A percentile compares a stretch with the other conserved stretches of the same genome.
Evolutionary conservation across 1,140 invertebrate genomes (phyloP).

Genomic region (Zaprionus vittiger): DNA sequence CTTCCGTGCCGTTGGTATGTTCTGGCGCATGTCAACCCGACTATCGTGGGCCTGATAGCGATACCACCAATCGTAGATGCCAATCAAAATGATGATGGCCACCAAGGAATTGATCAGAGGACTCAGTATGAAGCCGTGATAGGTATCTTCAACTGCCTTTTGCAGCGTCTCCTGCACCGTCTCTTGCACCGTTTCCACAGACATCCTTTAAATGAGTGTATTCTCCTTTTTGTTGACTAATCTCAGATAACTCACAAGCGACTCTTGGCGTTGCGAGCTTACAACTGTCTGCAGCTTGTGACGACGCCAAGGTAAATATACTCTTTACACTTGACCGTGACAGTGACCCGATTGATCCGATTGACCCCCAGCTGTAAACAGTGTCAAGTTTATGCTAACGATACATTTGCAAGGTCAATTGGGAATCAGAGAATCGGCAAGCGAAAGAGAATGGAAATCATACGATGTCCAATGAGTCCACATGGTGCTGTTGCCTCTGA

Average conservation of each 20-base stretch:
- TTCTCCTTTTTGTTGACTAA: neutral
- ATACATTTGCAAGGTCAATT: conserved; percentile 66
- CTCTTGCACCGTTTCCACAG: conserved; percentile 70
- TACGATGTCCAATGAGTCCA: neutral
- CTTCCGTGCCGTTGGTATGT: conserved; percentile 85
- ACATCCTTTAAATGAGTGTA: conserved; percentile 43
- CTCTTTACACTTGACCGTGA: neutral
- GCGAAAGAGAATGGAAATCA: neutral
- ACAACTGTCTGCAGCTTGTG: conserved; percentile 54
- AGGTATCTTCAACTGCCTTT: conserved; percentile 29
- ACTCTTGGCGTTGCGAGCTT: conserved; percentile 37
- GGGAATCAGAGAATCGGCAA: neutral
- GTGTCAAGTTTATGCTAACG: conserved; percentile 63
- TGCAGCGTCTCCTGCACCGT: conserved; percentile 53
- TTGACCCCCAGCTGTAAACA: neutral
- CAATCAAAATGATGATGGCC: conserved; percentile 59
- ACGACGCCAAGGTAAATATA: conserved; percentile 44
- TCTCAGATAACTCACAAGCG: conserved; percentile 17
- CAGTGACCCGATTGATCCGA: neutral
- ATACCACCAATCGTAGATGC: conserved; percentile 75
- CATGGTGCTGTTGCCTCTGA: neutral
- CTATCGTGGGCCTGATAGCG: neutral
- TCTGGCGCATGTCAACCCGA: conserved; percentile 31
- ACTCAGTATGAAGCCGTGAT: conserved; percentile 43
- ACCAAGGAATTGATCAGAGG: conserved; percentile 68